Evolutionary conservation across 2,888 invertebrate genomes (phyloP), one percentile per base, ranked within the genome.

Genomic region (Cordilura impudica): DNA sequence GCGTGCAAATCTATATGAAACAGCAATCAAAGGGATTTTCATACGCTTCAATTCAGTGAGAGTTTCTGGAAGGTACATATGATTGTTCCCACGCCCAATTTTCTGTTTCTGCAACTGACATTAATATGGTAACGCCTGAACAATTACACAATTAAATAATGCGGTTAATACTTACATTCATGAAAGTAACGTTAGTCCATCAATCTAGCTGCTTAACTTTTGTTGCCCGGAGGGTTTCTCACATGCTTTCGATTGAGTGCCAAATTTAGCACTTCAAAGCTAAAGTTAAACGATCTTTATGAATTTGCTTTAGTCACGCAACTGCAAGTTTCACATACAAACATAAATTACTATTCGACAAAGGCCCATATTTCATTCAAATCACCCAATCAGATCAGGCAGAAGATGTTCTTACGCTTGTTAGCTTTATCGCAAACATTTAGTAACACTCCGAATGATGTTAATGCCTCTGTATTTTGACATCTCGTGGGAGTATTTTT

Each of bases 81-180:
- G 76, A 76, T 78, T 81, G 81, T 87, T 87, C 88, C 88, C 88
- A 87, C 87, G 87, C 85, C 83, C 82, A 81, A 18, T 56, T 65
- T 75, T 63, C 49, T 61, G 63, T 47, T 53, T 14, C 58, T 63
- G 74, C 56, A 45, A 47, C 69, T 63, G 72, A 71, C 65, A 75
- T 58, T 60, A 76, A 76, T 26, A 54, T 56, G 56, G 71, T 19
- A 78, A 81, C 78, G 83, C 83, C 81, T 80, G 78, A 82, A 75
- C 82, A 80, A 83, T 83, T 82, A 83, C 69, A 78, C 80, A 83
- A 83, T 83, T 83, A 82, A 74, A 65, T 80, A 73, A 70, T 66
- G 71, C 63, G 51, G 51, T 78, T 60, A 78, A 73, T 53, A 31
- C 54, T 31, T 51, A n/a, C 23, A 21, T 19, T 10, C 14, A 43